phyloP scores from a whole-genome alignment of 2,888 invertebrate genomes.

The Mythimna impura region DNA sequence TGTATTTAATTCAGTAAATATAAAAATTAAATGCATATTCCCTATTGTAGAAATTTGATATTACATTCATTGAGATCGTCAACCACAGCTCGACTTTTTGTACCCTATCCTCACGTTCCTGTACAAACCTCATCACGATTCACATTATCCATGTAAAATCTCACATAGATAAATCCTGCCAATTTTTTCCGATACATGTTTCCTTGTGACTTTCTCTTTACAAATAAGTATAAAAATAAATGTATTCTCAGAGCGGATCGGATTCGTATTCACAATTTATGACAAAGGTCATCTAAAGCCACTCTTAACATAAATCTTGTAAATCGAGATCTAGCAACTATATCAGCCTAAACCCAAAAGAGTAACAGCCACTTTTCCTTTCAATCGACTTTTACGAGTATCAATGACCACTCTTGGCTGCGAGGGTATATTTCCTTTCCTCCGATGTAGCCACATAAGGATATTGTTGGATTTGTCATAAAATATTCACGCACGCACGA shows the following conservation, averaged over 20 bases:
- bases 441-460: constrained; percentile 37
- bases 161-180: not conserved
- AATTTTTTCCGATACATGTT: not conserved
- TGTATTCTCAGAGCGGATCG: constrained; percentile 26
- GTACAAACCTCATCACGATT: not conserved
- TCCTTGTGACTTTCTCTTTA: not conserved
- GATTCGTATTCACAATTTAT: constrained; percentile 37
- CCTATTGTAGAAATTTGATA: too few species aligned
- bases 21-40: too few species aligned
- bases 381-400: constrained; percentile 45
- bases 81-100: not conserved
- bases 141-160: not conserved
- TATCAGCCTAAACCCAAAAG: constrained; percentile 7
- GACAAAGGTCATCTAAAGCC: constrained; percentile 32
- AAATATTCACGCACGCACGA: constrained; percentile 46
- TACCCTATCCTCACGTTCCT: not conserved
- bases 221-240: constrained; percentile 24
- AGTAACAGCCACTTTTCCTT: constrained; percentile 42
- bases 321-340: constrained; percentile 36
- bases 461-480: constrained; percentile 36
- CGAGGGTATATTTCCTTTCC: constrained; percentile 19
- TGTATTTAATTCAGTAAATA: too few species aligned
- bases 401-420: constrained; percentile 29
- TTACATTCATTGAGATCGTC: not conserved
- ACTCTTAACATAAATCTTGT: constrained; percentile 43